Evolutionary conservation across 1,140 invertebrate species (phyloP).

Genomic region (Orchesella cincta): DNA sequence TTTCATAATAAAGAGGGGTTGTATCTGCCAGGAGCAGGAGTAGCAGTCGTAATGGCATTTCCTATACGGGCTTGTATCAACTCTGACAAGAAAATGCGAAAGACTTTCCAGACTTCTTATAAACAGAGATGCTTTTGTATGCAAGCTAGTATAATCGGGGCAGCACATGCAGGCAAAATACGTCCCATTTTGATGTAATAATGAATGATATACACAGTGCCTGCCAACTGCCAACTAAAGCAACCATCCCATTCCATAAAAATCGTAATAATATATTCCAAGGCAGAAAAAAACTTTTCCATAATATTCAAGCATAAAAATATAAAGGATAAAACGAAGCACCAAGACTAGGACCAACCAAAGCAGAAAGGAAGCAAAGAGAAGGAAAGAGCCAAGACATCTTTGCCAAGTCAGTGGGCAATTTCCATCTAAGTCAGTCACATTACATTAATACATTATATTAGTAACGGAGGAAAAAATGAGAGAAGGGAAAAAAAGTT

Average conservation of each 20-base stretch:
- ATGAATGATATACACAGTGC: conserved; percentile 15
- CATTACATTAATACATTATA: conserved; percentile 28
- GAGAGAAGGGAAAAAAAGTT: conserved; percentile 10
- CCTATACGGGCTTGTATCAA: not conserved
- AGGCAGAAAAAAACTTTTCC: not conserved
- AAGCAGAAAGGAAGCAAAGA: not conserved
- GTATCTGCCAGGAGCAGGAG: not conserved
- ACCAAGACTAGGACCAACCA: not conserved
- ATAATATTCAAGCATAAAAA: conserved; percentile 4
- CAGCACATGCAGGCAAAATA: too few relatives aligned
- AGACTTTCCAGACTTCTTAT: too few relatives aligned
- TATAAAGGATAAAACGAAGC: not conserved
- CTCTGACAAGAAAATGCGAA: not conserved
- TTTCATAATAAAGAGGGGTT: not conserved
- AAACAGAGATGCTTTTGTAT: too few relatives aligned
- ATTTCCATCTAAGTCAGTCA: conserved; percentile 17
- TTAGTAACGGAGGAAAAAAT: not conserved
- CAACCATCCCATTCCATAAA: not conserved
- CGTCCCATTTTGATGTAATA: conserved; percentile 14
- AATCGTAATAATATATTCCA: not conserved
- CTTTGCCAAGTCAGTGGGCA: conserved; percentile 26
- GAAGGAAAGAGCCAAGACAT: conserved; percentile 15
- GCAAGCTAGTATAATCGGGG: too few relatives aligned
- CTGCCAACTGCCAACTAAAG: conserved; percentile 14
- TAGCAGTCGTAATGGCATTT: not conserved